Evolutionary conservation across 2,888 invertebrate genomes (phyloP).

Genomic region (Eupithecia vulgata): DNA sequence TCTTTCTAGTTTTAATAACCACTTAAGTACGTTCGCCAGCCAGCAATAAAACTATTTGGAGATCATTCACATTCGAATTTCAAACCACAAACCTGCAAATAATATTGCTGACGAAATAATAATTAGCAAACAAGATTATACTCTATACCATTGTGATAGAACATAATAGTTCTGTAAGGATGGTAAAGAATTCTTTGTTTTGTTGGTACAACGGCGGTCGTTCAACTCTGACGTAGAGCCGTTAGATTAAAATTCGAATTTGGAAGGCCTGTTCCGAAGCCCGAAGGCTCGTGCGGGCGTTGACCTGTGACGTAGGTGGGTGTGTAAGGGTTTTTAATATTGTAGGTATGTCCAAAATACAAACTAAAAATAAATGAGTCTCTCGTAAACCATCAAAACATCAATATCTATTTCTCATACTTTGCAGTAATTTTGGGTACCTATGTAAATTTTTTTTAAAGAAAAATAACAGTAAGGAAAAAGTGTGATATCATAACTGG

Average conservation of each 20-base stretch:
- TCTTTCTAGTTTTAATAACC: slow-evolving; percentile 2
- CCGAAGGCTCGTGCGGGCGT: slow-evolving; percentile 45
- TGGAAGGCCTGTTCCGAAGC: slow-evolving; percentile 61
- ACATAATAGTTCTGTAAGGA: slow-evolving; percentile 46
- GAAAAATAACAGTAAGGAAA: no score
- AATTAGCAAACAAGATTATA: slow-evolving; percentile 26
- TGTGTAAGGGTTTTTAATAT: slow-evolving; percentile 40
- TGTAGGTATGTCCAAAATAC: neutral
- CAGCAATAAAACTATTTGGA: slow-evolving; percentile 33
- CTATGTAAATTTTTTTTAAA: no score
- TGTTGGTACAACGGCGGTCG: slow-evolving; percentile 67
- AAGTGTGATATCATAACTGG: no score
- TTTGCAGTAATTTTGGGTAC: neutral
- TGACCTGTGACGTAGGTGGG: slow-evolving; percentile 61
- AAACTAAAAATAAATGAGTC: neutral
- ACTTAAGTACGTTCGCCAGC: neutral
- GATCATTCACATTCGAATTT: slow-evolving; percentile 34
- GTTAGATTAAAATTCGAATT: slow-evolving; percentile 80
- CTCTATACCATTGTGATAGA: slow-evolving; percentile 53
- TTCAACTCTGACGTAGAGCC: slow-evolving; percentile 70
- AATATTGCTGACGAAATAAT: slow-evolving; percentile 1
- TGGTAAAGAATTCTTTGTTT: slow-evolving; percentile 54
- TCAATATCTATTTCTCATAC: neutral
- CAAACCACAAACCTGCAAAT: slow-evolving; percentile 28
- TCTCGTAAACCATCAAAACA: neutral